Evolutionary conservation across 2,797 vertebrate species (phyloP).

Genomic region (Malacoraja senta): DNA sequence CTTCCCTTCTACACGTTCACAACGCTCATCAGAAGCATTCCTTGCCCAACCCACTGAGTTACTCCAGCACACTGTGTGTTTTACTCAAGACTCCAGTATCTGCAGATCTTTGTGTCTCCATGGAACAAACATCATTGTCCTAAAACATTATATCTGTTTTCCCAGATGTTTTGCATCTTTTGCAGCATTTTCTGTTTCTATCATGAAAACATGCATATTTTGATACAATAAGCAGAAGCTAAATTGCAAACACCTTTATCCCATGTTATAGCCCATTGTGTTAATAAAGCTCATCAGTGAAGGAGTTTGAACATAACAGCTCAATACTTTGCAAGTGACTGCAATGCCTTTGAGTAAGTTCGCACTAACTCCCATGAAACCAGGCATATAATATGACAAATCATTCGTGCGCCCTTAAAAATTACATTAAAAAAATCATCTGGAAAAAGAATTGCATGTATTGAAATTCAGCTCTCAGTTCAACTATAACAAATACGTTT

Average conservation of each 20-base stretch:
- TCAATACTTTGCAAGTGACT: constrained; percentile 24
- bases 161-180: no score
- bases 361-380: not conserved
- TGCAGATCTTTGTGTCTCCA: no score
- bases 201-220: not conserved
- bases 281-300: constrained; percentile 28
- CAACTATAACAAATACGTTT: not conserved
- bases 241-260: not conserved
- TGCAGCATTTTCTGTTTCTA: no score
- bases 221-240: not conserved
- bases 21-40: no score
- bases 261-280: not conserved
- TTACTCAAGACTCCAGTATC: no score
- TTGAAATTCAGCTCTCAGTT: not conserved
- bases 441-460: not conserved
- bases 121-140: no score
- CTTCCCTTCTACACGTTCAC: no score
- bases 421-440: not conserved
- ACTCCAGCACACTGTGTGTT: no score
- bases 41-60: no score
- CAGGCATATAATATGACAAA: not conserved
- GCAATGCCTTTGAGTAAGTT: not conserved
- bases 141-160: no score
- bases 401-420: not conserved
- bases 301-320: not conserved